Evolutionary conservation across 1,140 invertebrate species (phyloP).

Genomic region (Drosophila ambigua): DNA sequence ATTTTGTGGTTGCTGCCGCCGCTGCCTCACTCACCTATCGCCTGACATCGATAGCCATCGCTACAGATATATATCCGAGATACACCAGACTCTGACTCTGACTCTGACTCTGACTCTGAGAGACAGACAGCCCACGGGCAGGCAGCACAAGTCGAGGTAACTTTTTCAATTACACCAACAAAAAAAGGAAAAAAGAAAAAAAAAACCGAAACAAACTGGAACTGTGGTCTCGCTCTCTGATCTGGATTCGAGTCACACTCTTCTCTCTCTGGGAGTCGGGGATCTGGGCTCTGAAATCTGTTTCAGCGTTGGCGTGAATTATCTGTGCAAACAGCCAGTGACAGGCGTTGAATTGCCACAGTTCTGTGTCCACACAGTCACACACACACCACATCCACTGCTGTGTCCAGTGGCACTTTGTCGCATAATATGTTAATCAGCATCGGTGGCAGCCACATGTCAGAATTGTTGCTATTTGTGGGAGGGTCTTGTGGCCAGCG

Average conservation of each 20-base stretch:
- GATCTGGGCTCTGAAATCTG: conserved; percentile 5
- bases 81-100: conserved; percentile 8
- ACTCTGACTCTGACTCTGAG: too few relatives aligned
- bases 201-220: conserved; percentile 22
- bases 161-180: conserved; percentile 71
- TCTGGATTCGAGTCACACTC: conserved; percentile 24
- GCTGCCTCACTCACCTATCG: conserved; percentile 61
- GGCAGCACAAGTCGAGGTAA: conserved; percentile 39
- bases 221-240: conserved; percentile 33
- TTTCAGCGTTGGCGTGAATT: conserved; percentile 75
- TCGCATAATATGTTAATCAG: conserved; percentile 81
- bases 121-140: conserved; percentile 5
- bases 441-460: conserved; percentile 53
- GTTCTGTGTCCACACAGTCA: conserved; percentile 23
- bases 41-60: conserved; percentile 76
- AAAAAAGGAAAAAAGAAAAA: conserved; percentile 1
- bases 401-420: conserved; percentile 73
- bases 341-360: conserved; percentile 77
- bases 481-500: conserved; percentile 40
- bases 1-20: conserved; percentile 46
- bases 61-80: conserved; percentile 42
- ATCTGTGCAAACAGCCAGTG: conserved; percentile 78
- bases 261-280: too few relatives aligned
- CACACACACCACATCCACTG: conserved; percentile 19
- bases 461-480: conserved; percentile 54